phyloP scores from a whole-genome alignment of 2,888 invertebrate genomes.

The Teleiodes luculella region DNA sequence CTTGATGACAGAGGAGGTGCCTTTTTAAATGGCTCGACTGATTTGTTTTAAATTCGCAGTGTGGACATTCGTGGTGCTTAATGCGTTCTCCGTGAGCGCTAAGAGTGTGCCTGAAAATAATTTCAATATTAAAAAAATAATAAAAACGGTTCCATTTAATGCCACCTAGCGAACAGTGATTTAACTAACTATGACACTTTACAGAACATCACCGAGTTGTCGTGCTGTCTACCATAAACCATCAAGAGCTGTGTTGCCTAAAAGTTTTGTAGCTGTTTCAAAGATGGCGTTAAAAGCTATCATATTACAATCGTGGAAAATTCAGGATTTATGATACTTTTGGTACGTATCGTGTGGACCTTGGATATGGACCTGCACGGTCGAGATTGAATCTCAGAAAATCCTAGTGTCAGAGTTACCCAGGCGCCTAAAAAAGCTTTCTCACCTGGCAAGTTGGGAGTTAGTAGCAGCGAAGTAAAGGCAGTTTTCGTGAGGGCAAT shows the following conservation, averaged over 20 bases:
- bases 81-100: constrained; percentile 72
- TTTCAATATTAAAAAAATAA: too few species aligned
- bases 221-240: background rate
- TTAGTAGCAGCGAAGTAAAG: constrained; percentile 45
- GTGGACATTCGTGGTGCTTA: constrained; percentile 79
- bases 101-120: constrained; percentile 76
- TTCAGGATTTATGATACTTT: too few species aligned
- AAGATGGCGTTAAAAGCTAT: background rate
- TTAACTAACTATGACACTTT: too few species aligned
- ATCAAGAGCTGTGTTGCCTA: background rate
- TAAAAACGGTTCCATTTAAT: too few species aligned
- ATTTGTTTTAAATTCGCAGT: constrained; percentile 84
- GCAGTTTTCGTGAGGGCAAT: constrained; percentile 53
- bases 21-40: constrained; percentile 85
- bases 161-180: too few species aligned
- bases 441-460: constrained; percentile 53
- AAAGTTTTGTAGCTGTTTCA: background rate
- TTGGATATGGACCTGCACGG: too few species aligned
- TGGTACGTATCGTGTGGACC: too few species aligned
- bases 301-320: too few species aligned
- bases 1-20: constrained; percentile 88
- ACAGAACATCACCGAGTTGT: too few species aligned
- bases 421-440: too few species aligned
- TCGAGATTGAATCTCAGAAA: too few species aligned
- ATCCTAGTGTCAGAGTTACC: too few species aligned